Evolutionary conservation across 2,797 vertebrate species (phyloP).

Genomic region (Tiaroga cobitis): DNA sequence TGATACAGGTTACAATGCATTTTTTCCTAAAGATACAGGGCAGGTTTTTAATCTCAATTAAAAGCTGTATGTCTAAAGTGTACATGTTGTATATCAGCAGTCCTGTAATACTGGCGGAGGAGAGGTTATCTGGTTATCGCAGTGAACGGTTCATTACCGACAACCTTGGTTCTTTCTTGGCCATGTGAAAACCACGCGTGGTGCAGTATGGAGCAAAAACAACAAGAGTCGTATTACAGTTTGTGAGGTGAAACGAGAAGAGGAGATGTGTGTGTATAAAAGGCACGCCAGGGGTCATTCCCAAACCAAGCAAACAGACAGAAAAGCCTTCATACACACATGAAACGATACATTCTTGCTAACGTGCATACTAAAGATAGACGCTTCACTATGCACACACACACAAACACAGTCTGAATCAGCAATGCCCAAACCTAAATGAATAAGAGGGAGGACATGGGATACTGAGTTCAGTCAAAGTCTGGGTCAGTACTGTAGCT

Average conservation of each 20-base stretch:
- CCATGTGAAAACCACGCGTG: conserved; percentile 76
- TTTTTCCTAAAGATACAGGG: conserved; percentile 61
- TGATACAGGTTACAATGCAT: conserved; percentile 86
- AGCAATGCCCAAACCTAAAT: conserved; percentile 61
- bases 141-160: conserved; percentile 9
- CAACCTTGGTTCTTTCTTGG: conserved; percentile 77
- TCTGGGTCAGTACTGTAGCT: conserved; percentile 77
- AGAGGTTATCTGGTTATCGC: conserved; percentile 23
- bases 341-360: conserved; percentile 45
- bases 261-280: conserved; percentile 74
- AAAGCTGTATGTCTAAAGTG: conserved; percentile 16
- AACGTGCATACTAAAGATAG: conserved; percentile 40
- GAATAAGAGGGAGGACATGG: conserved; percentile 59
- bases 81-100: conserved; percentile 17
- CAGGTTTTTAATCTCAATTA: conserved; percentile 10
- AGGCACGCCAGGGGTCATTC: conserved; percentile 84
- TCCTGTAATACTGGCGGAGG: conserved; percentile 58
- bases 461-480: conserved; percentile 61
- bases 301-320: conserved; percentile 79
- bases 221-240: conserved; percentile 73
- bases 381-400: conserved; percentile 44
- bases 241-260: conserved; percentile 57
- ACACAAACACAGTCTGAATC: conserved; percentile 43
- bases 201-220: conserved; percentile 35
- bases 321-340: conserved; percentile 65